Base-by-base conservation (phyloP, 2,797 vertebrate genomes). In the Streptopelia turtur region DNA sequence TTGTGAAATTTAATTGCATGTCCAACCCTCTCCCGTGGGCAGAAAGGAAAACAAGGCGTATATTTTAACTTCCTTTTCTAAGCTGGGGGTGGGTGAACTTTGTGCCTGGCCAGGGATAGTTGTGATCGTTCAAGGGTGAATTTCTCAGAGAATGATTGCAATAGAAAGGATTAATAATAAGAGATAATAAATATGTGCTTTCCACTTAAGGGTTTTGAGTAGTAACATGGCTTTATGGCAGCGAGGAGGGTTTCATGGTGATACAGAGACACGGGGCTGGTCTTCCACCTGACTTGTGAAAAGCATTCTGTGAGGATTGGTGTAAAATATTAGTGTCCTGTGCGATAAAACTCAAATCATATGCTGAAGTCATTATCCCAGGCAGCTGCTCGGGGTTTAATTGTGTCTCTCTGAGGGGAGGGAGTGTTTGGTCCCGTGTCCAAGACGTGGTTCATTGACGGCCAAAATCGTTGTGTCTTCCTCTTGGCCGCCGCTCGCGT, bases 401-500 rank as follows among this genome's bases (percentile, higher is more conserved):
- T 7, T 55, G 24, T 22, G 33, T 21, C 61, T 59, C 20, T 75
- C 45, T 2, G 5, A 25, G 16, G 33, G 52, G 57, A 84, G 53
- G 28, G 55, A 76, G 45, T 45, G 37, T 75, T 49, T 69, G 61
- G 64, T 81, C 79, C 23, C 2, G 0, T 5, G 2, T 84, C 60
- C 7, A 22, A 88, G 80, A 50, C 1, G 1, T 41, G 83, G 24
- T 31, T 16, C 1, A 0, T 47, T 10, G 1, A 45, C 55, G 31
- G 70, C 81, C 84, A 35, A 30, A 61, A 49, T 43, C 3, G 4
- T 14, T 23, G 39, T 24, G 4, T 59, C 89, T 68, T 71, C 75
- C 25, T 66, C 59, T 61, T 22, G 21, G 57, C 65, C 0, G 0
- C 59, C 0, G 0, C 63, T 87, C 1, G 0, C 1, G 13, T 12